Base-by-base conservation (phyloP, 2,113 vertebrate genomes). In the Corvus hawaiiensis region DNA sequence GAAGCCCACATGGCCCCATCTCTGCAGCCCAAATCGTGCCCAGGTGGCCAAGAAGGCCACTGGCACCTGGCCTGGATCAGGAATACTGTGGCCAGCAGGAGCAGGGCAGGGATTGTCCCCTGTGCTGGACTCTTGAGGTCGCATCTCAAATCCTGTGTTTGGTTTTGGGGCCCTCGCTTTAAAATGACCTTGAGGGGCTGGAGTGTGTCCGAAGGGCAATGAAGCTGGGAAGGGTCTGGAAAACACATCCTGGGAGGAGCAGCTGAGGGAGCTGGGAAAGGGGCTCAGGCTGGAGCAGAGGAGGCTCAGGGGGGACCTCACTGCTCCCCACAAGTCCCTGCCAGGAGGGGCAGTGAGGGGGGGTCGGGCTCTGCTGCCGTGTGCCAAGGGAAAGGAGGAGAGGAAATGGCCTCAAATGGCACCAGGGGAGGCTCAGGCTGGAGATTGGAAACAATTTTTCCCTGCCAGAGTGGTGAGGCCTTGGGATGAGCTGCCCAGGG, bases 1-100 rank as follows among this genome's bases (percentile, higher is more conserved):
- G 23, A 73, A 69, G 7, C 14, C 33, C 17, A 14, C 3, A 0
- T 0, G 2, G 39, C 30, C 16, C 7, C 43, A 39, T 0, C 6
- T 64, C 11, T 68, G 58, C 67, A 76, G 16, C n/a, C 30, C 26
- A 21, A 6, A 46, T 14, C 19, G 32, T 10, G 26, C 26, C 51
- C 28, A 54, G 49, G 21, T 61, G 73, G 63, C 30, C 32, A n/a
- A 26, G 52, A 16, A 13, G 16, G 30, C 3, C 32, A 10, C 22
- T 8, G 54, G 63, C 21, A 52, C 6, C 63, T 10, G 63, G 39
- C 3, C 33, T 16, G 73, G 28, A 3, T 24, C 15, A 54, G n/a
- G 39, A 19, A 20, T 3, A 1, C 26, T 1, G 52, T 26, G 54
- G 9, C 3, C 73, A 68, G 54, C 55, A 61, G 63, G 73, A 77